Evolutionary conservation across 2,113 vertebrate genomes (phyloP), one percentile per base, ranked within the genome.

Genomic region (Tenebrosternarchus preto): DNA sequence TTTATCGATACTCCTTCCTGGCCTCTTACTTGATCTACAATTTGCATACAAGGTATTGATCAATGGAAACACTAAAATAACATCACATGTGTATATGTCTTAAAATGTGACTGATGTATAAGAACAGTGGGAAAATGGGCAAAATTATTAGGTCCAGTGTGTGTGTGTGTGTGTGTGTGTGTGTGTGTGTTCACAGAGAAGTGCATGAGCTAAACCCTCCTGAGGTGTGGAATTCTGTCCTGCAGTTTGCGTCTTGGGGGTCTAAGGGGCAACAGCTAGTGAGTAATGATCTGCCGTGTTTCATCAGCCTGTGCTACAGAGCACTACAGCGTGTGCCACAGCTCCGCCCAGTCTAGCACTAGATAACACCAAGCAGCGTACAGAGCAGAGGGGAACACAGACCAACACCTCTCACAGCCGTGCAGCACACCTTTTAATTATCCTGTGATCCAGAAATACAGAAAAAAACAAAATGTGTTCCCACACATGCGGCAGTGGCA

Each of bases 191-290:
- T 90, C 92, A 78, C 91, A 99, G 97, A 91, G 97, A 98, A 92
- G 97, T 99, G 87, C 93, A 91, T 89, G 96, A 99, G 94, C 88
- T 99, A 90, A 99, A 99, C 87, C 97, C 97, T 79, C 97, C 97
- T 5, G 97, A 98, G 89, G 97, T 99, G 73, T 94, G 94, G 5
- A 93, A 98, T 80, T 98, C 97, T 1, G 83, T 97, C 72, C 93
- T 99, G 53, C 97, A 98, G 90, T 96, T 98, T 20, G 97, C 97
- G 6, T 96, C 96, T 5, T 99, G 97, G 97, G 97, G 97, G 0
- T 70, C 94, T 72, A 93, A 93, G 0, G 95, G 95, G 19, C 96
- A 99, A 86, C 97, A 98, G 80, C 89, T 99, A 95, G 97, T 99
- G 92, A 96, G 96, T 83, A 76, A 55, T 53, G 60, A 43, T 56